Percentiles rank a stretch among this genome's conserved stretches.
Evolutionary conservation across 1,140 invertebrate genomes (phyloP).

Genomic region (Zaprionus nigranus): DNA sequence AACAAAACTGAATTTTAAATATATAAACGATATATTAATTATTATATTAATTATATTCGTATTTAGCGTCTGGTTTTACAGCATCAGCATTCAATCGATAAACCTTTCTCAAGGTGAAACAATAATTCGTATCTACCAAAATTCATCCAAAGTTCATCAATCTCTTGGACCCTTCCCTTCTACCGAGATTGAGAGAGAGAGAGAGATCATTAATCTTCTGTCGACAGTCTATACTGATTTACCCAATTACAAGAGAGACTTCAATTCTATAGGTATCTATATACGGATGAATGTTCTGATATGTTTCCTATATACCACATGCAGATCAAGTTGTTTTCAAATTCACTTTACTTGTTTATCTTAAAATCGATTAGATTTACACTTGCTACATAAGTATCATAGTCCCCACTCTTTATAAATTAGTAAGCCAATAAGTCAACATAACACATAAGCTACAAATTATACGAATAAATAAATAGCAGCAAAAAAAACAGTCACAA

Average conservation of each 20-base stretch:
- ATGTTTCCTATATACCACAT: constrained; percentile 3
- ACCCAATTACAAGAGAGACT: not conserved
- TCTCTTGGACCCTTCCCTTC: not conserved
- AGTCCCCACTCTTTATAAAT: constrained; percentile 29
- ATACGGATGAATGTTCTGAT: not conserved
- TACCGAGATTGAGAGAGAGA: not conserved
- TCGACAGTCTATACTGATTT: not conserved
- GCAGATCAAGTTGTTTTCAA: not conserved
- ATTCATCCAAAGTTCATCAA: constrained; percentile 1
- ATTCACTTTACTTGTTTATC: constrained; percentile 6
- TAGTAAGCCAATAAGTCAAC: constrained; percentile 43
- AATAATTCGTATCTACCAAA: not conserved
- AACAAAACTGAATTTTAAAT: not conserved
- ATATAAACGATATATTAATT: not conserved
- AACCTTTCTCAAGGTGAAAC: constrained; percentile 4
- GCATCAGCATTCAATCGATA: not conserved
- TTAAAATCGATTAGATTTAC: not conserved
- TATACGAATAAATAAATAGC: constrained; percentile 22
- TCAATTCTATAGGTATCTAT: not conserved
- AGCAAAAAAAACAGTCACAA: not conserved
- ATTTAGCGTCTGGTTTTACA: not conserved
- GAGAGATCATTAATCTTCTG: constrained; percentile 1
- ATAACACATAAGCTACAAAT: constrained; percentile 13
- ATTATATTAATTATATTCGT: not conserved
- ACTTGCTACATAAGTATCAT: constrained; percentile 3